Evolutionary conservation across 1,140 invertebrate genomes (phyloP), one percentile per base, ranked within the genome.

Genomic region (Diabrotica virgifera): DNA sequence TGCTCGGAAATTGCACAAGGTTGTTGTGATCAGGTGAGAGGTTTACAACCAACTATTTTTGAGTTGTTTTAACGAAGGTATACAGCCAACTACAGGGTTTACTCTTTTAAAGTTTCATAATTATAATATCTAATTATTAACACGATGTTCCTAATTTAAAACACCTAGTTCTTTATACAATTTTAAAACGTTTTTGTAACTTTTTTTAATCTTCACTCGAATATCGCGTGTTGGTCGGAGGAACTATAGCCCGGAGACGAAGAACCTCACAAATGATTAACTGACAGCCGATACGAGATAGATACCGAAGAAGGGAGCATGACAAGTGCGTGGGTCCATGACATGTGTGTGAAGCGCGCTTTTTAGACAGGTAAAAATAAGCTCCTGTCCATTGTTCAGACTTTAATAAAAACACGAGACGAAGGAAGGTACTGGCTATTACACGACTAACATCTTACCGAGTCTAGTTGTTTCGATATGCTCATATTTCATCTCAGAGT

Each of bases 401-500:
- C 13, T 14, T 53, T 52, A 36, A 46, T 13, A 56, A 46, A 62
- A 56, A 62, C 40, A 63, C 62, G 36, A 56, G 62, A 63, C 62
- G 53, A 54, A 36, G 51, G 12, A 10, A 56, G 54, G 51, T 13
- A 51, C 51, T 11, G 53, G 54, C 54, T 58, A 58, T 63, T 57
- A 63, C 62, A 63, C 12, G 50, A 58, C 53, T 55, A 63, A 63
- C 62, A 58, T 62, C 52, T 62, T 63, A 63, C 54, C 55, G 62
- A 56, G 38, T 62, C 40, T 46, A 46, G 40, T n/a, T 8, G 40
- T 46, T 46, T 46, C 24, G 62, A 64, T 51, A 59, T 57, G 46
- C 51, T 64, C 52, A 66, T 70, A 66, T 66, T 70, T 70, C 68
- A 70, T 70, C 40, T 46, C n/a, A 46, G 40, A 24, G 24, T 24